phyloP scores from a whole-genome alignment of 2,888 invertebrate genomes.

The Cheilosia vulpina region DNA sequence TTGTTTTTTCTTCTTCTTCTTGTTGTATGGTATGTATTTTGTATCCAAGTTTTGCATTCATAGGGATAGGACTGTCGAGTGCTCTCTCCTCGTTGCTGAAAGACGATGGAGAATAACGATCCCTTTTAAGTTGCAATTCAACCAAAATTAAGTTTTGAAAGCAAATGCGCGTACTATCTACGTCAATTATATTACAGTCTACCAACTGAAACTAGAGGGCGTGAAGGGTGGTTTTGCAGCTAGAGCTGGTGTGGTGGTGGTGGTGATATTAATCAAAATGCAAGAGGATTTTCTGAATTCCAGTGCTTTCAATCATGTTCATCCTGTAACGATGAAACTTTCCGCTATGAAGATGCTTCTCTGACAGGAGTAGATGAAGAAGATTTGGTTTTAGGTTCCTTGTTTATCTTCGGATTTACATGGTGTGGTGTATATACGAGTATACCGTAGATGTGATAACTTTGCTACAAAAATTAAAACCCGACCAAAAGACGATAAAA shows the following conservation, averaged over 20 bases:
- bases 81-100: not conserved
- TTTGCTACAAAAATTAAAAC: slow-evolving; percentile 1
- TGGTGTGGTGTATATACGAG: not conserved
- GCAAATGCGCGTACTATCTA: slow-evolving; percentile 48
- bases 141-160: slow-evolving; percentile 66
- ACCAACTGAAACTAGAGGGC: not conserved
- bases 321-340: slow-evolving; percentile 43
- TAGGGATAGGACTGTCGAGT: slow-evolving; percentile 11
- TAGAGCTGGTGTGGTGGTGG: slow-evolving; percentile 8
- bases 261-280: slow-evolving; percentile 63
- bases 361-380: slow-evolving; percentile 29
- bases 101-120: slow-evolving; percentile 40
- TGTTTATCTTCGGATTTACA: not conserved
- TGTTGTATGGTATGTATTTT: not conserved
- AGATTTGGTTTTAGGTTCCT: slow-evolving; percentile 39
- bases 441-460: slow-evolving; percentile 1
- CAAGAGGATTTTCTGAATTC: slow-evolving; percentile 62
- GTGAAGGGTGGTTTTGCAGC: slow-evolving; percentile 18
- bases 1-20: slow-evolving; percentile 1
- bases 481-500: slow-evolving; percentile 4
- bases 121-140: slow-evolving; percentile 43
- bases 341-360: slow-evolving; percentile 24
- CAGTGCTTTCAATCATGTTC: slow-evolving; percentile 63
- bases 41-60: slow-evolving; percentile 47
- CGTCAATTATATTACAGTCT: slow-evolving; percentile 55